Base-by-base conservation (phyloP, 2,888 invertebrate genomes). In the Aporophyla nigra region DNA sequence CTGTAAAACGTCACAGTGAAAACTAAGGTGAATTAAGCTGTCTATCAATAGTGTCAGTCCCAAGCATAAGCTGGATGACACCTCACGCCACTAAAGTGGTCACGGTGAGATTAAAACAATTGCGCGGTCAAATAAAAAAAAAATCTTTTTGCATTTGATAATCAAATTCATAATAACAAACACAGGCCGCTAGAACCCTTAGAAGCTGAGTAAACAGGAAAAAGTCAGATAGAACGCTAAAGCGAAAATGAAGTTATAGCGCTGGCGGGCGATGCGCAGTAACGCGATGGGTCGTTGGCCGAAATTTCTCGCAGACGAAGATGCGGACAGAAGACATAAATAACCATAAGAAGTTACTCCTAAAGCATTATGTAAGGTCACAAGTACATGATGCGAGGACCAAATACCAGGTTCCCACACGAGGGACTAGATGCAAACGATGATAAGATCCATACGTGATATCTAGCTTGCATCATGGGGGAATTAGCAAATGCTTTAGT, bases 371-470 rank as follows among this genome's bases (percentile, higher is more conserved):
- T 72, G 66, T 84, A 76, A 84, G 65, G 51, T 70, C 71, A 51
- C 24, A 69, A 78, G 49, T 70, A 67, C 33, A 63, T 63, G 72
- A 70, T 82, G 51, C 3, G 21, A 72, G 59, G 53, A 66, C 65
- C 68, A 86, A 86, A 86, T 84, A 86, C 76, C 80, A 86, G 73
- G 73, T 86, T 82, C 82, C 77, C 86, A 86, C 84, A 80, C 75
- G 62, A 67, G 54, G 24, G 59, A 43, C 24, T 61, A 68, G 73
- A 82, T 82, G 49, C 40, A 71, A 21, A 3, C 65, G 2, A 10
- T 69, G 85, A 85, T 85, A 85, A 86, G 67, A 74, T 86, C 21
- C 65, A 67, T 65, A 67, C 19, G 24, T 72, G 63, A 67, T 78
- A 74, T 71, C 75, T 53, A 14, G 59, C 69, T 78, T 63, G 56